Evolutionary conservation across 1,140 invertebrate genomes (phyloP), one percentile per base, ranked within the genome.

Genomic region (Zaprionus ornatus): DNA sequence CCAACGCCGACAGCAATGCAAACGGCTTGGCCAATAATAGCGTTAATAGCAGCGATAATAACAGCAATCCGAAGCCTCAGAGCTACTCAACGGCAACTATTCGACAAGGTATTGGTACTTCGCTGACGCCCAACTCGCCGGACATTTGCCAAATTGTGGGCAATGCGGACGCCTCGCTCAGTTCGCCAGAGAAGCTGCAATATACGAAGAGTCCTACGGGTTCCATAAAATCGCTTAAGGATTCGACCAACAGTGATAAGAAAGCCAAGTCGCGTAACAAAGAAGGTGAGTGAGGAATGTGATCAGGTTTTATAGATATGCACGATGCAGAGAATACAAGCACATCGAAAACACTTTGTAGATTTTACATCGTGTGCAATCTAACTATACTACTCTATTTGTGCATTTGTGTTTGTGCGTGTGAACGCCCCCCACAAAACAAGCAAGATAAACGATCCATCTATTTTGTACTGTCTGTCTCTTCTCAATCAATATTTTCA

Each of bases 191-290:
- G 25, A 92, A 92, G 25, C 61, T 92, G 48, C 88, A 91, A 62
- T 92, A 79, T 17, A 69, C 77, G 48, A 92, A 92, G 64, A 92
- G 91, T 74, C 91, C 90, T 6, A 92, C 88, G 61, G 91, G 92
- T 3, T 92, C 92, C 6, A 92, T 90, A 7, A 92, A 92, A 60
- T 92, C 92, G 19, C 69, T 92, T 5, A 92, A 92, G 61, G 91
- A 92, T 19, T 82, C 91, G 42, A 71, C 77, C 27, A 91, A 90
- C 61, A 85, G 80, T 40, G 92, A 92, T 57, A 92, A 92, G 37
- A 92, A 92, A 48, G 75, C 86, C 32, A 92, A 92, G 71, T 78
- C 90, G 17, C 81, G 92, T 15, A 92, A 92, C 48, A 92, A 92
- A 62, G 92, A 92, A 75, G 92, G 92, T 92, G 65, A 81, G 92